Base-by-base conservation (phyloP, 2,113 vertebrate genomes). In the Dipodomys ordii region DNA sequence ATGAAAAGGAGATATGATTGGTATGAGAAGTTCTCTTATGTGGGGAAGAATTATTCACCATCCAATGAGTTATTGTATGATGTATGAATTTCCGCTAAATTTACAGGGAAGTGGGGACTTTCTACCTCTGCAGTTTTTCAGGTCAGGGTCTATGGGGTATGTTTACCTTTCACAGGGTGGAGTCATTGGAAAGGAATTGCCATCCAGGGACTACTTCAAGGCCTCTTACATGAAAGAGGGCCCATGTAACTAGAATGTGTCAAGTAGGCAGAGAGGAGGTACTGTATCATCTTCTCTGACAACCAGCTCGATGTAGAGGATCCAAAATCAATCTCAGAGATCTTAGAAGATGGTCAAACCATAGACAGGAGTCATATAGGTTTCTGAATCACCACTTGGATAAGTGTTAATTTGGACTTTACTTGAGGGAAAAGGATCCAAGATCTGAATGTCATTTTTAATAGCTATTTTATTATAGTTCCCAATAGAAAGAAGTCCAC, bases 371-470 rank as follows among this genome's bases (percentile, higher is more conserved):
- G 32, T 28, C 19, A 30, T 6, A 57, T 35, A 39, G 71, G 20
- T 80, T 94, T 92, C 81, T 72, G 68, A 96, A 77, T 87, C 35
- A 44, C 22, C 18, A 23, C 23, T 87, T 78, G 49, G 74, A 90
- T 57, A 86, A 73, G 85, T 12, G n/a, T 27, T 27, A n/a, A 71
- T 30, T 88, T 88, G 49, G 46, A 60, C 1, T 20, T 83, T 60
- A 74, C 7, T 6, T 22, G 16, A 93, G 11, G 13, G 30, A 83
- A 84, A 94, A 68, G 16, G 8, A 83, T 6, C 20, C 53, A 60
- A 82, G 32, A 22, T 35, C 72, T 69, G 18, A 11, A 1, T 78
- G 20, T 32, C 85, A 68, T 32, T 23, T 88, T 83, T 16, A 67
- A 20, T 16, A 78, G 11, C n/a, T 69, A 44, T 85, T 91, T 12